These are phyloP conservation scores for Probosciger aterrimus DNA, from an alignment of 2,113 vertebrate genomes.

Conservation along the genomic window DNA sequence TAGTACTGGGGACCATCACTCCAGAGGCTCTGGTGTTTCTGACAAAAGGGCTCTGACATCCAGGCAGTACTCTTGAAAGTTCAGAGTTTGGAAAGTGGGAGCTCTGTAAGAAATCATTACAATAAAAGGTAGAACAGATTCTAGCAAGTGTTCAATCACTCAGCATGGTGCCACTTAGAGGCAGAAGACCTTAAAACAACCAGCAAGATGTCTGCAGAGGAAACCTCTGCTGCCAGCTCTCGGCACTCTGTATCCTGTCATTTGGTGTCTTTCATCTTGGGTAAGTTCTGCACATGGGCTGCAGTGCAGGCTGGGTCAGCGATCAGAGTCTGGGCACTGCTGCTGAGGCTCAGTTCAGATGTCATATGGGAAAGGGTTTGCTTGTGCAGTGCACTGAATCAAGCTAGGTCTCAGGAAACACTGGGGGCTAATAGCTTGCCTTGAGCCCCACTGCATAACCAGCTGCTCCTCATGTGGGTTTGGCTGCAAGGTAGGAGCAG, in stretches of 20 bases:
- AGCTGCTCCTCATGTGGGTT: fast-evolving
- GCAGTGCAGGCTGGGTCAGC: not conserved
- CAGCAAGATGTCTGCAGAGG: slow-evolving; percentile 17
- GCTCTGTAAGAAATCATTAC: slow-evolving; percentile 20
- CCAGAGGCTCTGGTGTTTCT: slow-evolving; percentile 32
- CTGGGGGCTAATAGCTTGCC: not conserved
- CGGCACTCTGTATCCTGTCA: not conserved
- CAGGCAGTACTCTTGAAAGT: not conserved
- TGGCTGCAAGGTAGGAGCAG: not conserved
- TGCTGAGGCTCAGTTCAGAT: not conserved
- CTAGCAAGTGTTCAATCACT: slow-evolving; percentile 30
- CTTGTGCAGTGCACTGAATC: not conserved
- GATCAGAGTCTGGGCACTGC: not conserved
- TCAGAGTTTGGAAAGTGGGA: not conserved
- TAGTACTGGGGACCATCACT: slow-evolving; percentile 11
- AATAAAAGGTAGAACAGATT: slow-evolving; percentile 42
- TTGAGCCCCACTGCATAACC: not conserved
- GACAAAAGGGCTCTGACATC: slow-evolving; percentile 15
- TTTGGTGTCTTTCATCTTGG: not conserved
- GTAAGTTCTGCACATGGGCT: not conserved
- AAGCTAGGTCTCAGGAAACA: not conserved
- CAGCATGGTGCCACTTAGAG: slow-evolving; percentile 17
- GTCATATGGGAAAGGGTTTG: not conserved
- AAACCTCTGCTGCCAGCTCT: slow-evolving; percentile 12
- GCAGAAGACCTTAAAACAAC: slow-evolving; percentile 7